phyloP scores from a whole-genome alignment of 2,113 vertebrate genomes.

The Lasiurus cinereus region DNA sequence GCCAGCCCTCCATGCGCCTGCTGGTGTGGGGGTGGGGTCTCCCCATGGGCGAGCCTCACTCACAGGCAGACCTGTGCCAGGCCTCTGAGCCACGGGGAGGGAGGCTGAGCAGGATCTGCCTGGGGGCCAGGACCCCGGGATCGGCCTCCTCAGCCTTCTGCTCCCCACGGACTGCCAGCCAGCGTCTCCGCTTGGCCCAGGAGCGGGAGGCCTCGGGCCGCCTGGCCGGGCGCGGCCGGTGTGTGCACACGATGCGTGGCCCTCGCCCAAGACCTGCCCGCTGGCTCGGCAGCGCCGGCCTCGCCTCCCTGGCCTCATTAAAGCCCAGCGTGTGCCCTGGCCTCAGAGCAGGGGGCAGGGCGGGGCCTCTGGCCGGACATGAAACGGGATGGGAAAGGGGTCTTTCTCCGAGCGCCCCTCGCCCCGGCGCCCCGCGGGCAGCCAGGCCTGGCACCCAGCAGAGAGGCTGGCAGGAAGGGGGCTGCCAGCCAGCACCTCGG shows the following conservation, averaged over 20 bases:
- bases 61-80: not conserved
- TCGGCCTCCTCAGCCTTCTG: not conserved
- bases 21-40: not conserved
- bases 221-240: not conserved
- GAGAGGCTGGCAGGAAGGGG: not conserved
- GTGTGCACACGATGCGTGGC: rapidly evolving
- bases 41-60: not conserved
- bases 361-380: not conserved
- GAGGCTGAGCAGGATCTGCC: not conserved
- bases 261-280: not conserved
- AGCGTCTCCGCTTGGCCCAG: not conserved
- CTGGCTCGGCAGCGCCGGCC: not conserved
- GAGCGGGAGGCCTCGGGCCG: not conserved
- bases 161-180: not conserved
- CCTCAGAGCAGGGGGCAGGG: not conserved
- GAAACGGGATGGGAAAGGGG: not conserved
- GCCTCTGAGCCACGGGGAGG: not conserved
- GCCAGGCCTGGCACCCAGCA: not conserved
- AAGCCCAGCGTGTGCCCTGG: constrained; percentile 43
- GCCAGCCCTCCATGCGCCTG: not conserved
- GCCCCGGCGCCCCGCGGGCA: not conserved
- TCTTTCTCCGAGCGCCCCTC: not conserved
- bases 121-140: not conserved
- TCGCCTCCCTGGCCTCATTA: not conserved
- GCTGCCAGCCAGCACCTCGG: not conserved